These are phyloP conservation scores for Mionectes macconnelli DNA, from an alignment of 2,113 vertebrate species.

Conservation along the genomic window DNA sequence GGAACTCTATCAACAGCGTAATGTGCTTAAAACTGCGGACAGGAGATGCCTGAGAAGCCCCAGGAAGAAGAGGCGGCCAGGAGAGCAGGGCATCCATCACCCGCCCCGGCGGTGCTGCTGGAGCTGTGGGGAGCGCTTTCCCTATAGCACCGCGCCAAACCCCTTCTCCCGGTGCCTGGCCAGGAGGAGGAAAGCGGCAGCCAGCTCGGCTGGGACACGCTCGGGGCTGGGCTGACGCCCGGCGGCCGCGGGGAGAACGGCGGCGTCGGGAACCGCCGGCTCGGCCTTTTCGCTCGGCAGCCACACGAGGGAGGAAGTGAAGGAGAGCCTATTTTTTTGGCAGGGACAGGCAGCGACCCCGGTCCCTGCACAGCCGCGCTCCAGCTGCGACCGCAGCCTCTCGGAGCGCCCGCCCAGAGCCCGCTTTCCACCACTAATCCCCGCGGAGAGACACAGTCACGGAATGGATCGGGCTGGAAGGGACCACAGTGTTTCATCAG, in stretches of 20 bases:
- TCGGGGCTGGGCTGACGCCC: background rate
- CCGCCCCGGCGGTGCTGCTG: fast-evolving
- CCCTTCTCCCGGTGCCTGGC: fast-evolving
- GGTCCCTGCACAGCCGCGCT: too few relatives aligned
- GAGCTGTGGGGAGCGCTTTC: background rate
- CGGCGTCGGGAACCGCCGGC: too few relatives aligned
- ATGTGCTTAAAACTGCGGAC: fast-evolving
- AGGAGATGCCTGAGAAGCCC: fast-evolving
- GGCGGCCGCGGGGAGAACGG: background rate
- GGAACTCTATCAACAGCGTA: fast-evolving
- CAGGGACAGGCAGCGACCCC: background rate
- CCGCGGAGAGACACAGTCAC: too few relatives aligned
- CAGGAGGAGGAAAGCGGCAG: background rate
- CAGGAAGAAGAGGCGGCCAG: too few relatives aligned
- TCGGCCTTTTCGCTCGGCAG: background rate
- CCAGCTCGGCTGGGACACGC: too few relatives aligned
- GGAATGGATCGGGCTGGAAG: background rate
- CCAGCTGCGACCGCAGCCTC: background rate
- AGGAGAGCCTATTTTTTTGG: background rate
- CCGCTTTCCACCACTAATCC: background rate
- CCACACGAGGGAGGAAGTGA: background rate
- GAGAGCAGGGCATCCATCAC: background rate
- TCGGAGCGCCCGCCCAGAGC: fast-evolving
- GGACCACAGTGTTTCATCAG: background rate
- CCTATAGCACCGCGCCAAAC: fast-evolving